Percentiles rank a stretch among this genome's conserved stretches.
These are phyloP conservation scores for Drosophila fungiperda DNA, from an alignment of 2,888 invertebrate genomes.

Conservation along the genomic window DNA sequence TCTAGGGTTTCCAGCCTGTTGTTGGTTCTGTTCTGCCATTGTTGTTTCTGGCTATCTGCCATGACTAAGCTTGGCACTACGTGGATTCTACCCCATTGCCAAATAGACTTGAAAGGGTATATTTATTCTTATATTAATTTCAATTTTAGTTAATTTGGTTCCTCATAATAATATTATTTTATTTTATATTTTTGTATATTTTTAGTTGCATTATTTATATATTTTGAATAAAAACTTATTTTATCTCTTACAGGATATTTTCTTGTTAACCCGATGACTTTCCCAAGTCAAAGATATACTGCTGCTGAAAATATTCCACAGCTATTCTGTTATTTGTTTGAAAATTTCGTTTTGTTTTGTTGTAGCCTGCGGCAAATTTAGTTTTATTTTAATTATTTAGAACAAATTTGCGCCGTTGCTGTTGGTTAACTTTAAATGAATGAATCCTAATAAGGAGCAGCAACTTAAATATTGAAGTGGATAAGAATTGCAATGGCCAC, in stretches of 20 bases:
- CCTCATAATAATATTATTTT: neutral
- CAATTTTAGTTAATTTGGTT: neutral
- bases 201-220: neutral
- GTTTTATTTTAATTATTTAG: conserved; percentile 57
- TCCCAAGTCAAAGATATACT: neutral
- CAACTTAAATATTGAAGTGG: conserved; percentile 60
- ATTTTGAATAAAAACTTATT: neutral
- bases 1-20: conserved; percentile 33
- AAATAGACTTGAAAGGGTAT: conserved; percentile 11
- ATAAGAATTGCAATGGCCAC: conserved; percentile 48
- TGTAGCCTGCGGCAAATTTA: conserved; percentile 41
- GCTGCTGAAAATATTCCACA: conserved; percentile 6
- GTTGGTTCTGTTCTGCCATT: conserved; percentile 29
- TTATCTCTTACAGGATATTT: neutral
- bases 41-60: conserved; percentile 41
- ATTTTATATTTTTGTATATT: neutral
- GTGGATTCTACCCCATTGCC: conserved; percentile 32
- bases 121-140: neutral
- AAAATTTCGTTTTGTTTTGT: conserved; percentile 8
- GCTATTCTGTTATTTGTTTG: conserved; percentile 31
- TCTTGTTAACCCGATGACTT: neutral
- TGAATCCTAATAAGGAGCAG: conserved; percentile 67
- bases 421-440: conserved; percentile 59
- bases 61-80: conserved; percentile 42
- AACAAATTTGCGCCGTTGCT: conserved; percentile 33